Base-by-base conservation (phyloP, 2,113 vertebrate species). In the Cyphomyrus discorhynchus region DNA sequence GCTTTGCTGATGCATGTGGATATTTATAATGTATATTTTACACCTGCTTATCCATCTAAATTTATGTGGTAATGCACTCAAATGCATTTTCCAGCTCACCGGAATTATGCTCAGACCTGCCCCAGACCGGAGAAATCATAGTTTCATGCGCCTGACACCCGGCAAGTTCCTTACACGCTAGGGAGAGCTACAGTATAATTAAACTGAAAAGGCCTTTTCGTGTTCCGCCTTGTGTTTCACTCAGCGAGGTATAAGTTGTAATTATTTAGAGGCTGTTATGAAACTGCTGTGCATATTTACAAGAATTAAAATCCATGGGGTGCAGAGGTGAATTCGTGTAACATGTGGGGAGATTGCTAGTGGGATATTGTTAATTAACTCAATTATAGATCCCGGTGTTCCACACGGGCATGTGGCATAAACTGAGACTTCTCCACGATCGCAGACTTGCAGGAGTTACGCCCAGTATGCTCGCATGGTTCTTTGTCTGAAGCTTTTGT, bases 401-500 rank as follows among this genome's bases (percentile, higher is more conserved):
- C 45, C 24, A 46, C 49, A 70, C 1, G 52, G 53, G 10, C 58
- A 70, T 50, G 53, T 27, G 11, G 49, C 21, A 66, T 66, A 21
- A 86, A 31, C 39, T 15, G 24, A 74, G 53, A 50, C 35, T 39
- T 88, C 56, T 47, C 27, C 39, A 45, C 3, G 58, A 62, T 31
- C 1, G 42, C 19, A 31, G 42, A 88, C 87, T 66, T 24, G 19
- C 21, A 35, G 24, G 80, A 39, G 56, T 89, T 85, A 9, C 24
- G 46, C n/a, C 27, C 49, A 27, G 52, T 89, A 88, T 3, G 10
- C 11, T 50, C 0, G 7, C 5, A 53, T 45, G 19, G 50, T 52
- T 56, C 35, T 47, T 42, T 52, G 45, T 86, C 77, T 85, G 17
- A 89, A 66, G 91, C 90, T 90, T 90, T 93, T 92, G 92, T 92